These are phyloP conservation scores for Idaea biselata DNA, from an alignment of 2,888 invertebrate genomes.

Conservation along the genomic window DNA sequence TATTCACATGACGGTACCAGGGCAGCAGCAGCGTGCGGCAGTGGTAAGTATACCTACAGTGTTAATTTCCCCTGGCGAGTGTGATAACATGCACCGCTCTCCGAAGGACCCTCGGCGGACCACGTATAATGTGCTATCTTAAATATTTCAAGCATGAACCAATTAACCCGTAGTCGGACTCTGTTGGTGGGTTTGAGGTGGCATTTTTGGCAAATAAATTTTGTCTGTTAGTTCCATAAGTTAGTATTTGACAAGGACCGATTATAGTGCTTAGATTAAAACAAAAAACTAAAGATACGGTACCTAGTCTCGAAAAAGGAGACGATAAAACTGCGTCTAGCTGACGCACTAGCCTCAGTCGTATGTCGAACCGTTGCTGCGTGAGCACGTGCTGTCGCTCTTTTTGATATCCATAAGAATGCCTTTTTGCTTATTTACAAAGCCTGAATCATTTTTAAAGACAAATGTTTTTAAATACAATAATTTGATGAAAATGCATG, in stretches of 20 bases:
- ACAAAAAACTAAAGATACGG: no score
- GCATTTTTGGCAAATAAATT: not conserved
- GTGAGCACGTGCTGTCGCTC: no score
- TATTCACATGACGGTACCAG: not conserved
- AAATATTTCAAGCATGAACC: not conserved
- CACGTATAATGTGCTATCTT: not conserved
- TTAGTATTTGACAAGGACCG: not conserved
- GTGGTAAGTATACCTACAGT: not conserved
- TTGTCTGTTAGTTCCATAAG: not conserved
- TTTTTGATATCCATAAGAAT: no score
- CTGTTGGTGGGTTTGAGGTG: not conserved
- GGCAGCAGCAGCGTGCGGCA: not conserved
- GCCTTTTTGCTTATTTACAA: no score
- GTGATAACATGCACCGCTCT: slow-evolving; percentile 1
- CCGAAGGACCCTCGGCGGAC: slow-evolving; percentile 3
- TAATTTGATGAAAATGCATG: no score
- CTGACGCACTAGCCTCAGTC: no score
- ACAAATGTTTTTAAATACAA: no score
- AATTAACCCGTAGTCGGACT: not conserved
- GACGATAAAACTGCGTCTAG: no score
- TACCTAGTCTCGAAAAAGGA: no score
- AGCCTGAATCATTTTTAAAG: no score
- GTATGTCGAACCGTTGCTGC: no score
- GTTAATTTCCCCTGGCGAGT: slow-evolving; percentile 5
- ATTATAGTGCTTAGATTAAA: no score